These are phyloP conservation scores for Paracanthobrama guichenoti DNA, from an alignment of 2,113 vertebrate genomes.

Conservation along the genomic window DNA sequence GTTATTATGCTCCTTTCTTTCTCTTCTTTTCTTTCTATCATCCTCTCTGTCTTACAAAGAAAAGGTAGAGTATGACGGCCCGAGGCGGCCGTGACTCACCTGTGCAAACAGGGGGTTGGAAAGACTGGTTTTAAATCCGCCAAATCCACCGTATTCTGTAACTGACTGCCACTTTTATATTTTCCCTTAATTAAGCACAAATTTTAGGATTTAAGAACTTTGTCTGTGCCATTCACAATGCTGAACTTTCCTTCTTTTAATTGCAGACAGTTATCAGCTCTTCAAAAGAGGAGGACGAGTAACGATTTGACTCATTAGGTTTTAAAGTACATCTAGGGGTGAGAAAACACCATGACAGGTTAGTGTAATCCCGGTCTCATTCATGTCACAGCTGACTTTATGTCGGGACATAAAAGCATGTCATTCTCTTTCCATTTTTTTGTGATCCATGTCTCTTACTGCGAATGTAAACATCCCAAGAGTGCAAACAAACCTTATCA, in stretches of 20 bases:
- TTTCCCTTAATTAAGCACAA: not conserved
- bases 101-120: slow-evolving; percentile 67
- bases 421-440: not conserved
- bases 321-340: not conserved
- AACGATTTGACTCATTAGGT: not conserved
- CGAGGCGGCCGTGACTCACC: slow-evolving; percentile 61
- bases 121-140: slow-evolving; percentile 58
- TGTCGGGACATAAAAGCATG: not conserved
- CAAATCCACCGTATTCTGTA: slow-evolving; percentile 30
- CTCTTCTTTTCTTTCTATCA: slow-evolving; percentile 28
- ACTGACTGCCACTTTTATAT: slow-evolving; percentile 10
- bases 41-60: not conserved
- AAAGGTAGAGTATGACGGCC: slow-evolving; percentile 45
- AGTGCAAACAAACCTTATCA: slow-evolving; percentile 16
- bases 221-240: not conserved
- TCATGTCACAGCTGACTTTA: not conserved
- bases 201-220: not conserved
- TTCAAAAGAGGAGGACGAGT: not conserved
- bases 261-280: not conserved
- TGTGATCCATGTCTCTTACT: not conserved
- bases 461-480: slow-evolving; percentile 13
- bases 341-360: slow-evolving; percentile 6
- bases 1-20: slow-evolving; percentile 4
- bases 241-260: slow-evolving; percentile 14
- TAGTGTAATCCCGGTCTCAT: not conserved